Conservation (phyloP, 2,888 invertebrate species). For the Mesodorylaimus sp. region DNA sequence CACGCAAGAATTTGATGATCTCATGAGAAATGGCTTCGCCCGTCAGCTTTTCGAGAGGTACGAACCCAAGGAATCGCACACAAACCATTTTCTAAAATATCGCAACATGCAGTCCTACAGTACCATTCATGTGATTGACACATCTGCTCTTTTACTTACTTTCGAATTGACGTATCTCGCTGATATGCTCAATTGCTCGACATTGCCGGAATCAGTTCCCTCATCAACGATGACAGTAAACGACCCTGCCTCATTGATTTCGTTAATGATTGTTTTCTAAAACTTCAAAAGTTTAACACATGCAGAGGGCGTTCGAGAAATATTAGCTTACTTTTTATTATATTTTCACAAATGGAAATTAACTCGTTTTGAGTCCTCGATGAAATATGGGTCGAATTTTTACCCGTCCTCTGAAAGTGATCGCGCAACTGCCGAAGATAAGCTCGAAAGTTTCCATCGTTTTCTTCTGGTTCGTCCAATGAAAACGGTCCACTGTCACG, state of each 20-base stretch:
- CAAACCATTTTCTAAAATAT: background rate
- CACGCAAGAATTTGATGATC: background rate
- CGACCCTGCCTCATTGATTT: background rate
- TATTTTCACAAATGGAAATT: background rate
- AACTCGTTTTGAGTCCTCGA: background rate
- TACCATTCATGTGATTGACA: background rate
- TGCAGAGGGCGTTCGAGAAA: too few species aligned
- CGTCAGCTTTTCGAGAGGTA: background rate
- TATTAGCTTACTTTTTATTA: too few species aligned
- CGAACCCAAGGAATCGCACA: background rate
- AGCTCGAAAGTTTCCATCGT: background rate
- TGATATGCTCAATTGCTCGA: background rate
- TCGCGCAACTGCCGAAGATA: background rate
- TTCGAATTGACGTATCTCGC: background rate
- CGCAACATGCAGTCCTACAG: background rate
- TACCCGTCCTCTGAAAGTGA: background rate
- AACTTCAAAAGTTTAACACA: background rate
- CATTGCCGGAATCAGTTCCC: background rate
- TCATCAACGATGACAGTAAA: background rate
- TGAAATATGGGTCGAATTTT: background rate
- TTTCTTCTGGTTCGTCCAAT: background rate
- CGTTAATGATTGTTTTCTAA: background rate
- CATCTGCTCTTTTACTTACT: background rate
- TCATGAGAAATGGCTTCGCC: background rate
- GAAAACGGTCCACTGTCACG: background rate